Base-by-base conservation (phyloP, 2,113 vertebrate genomes). In the Cryptotis parvus region DNA sequence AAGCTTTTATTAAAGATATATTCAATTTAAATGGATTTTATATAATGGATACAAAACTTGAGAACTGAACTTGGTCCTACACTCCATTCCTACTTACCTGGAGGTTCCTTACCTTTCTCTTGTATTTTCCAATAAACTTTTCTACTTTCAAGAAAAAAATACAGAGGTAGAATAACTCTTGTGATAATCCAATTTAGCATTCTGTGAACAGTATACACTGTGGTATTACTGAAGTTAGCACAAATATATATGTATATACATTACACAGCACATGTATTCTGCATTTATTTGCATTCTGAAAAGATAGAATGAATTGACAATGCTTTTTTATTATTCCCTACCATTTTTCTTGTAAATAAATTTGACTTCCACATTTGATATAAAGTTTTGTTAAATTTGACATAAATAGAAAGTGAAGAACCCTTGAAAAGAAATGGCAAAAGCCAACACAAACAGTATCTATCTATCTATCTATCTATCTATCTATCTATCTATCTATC, bases 11-110 rank as follows among this genome's bases (percentile, higher is more conserved):
- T 82, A 4, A 20, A 70, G 63, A 35, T 89, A 52, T 90, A 76
- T 93, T 94, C 35, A 33, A 91, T 80, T 65, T 76, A 84, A 87
- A 69, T 22, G 41, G 9, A 41, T 82, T 94, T 39, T 35, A 78
- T 72, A 89, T 92, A 3, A 52, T 91, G 37, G 41, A 68, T 81
- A 35, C 18, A 85, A 85, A 80, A 39, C 14, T 27, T 84, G 68
- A 87, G 66, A 87, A 14, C 45, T 49, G 45, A 49, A 49, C 45
- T 49, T 49, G 14, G 45, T 49, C 45, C 6, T 49, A 49, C 2
- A 49, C 45, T 49, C 45, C 14, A 49, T 12, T 49, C 45, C 45
- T 49, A 9, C 45, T 14, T 14, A 49, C 45, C 45, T 49, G 45
- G 45, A 10, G 45, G 9, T 49, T 49, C 14, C 45, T 49, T 49